phyloP scores from a whole-genome alignment of 2,797 vertebrate species.

The Cyprinella venusta region DNA sequence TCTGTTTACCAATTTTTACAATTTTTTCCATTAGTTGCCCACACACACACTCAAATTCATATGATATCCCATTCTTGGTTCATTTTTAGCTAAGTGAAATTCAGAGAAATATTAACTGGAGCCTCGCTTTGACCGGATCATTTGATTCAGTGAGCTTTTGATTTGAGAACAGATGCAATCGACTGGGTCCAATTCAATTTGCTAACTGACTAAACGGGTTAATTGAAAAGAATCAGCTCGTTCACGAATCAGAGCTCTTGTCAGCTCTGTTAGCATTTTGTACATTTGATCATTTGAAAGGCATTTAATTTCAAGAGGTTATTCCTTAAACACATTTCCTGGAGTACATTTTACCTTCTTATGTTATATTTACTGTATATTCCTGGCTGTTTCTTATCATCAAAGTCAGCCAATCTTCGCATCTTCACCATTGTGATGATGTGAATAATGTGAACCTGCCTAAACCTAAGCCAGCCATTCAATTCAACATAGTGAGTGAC shows the following conservation, averaged over 20 bases:
- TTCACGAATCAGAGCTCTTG: too few species aligned
- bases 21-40: too few species aligned
- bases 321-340: background rate
- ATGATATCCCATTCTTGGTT: background rate
- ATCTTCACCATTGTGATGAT: constrained; percentile 76
- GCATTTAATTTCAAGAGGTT: background rate
- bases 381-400: constrained; percentile 17
- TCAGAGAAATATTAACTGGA: background rate
- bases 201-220: background rate
- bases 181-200: background rate
- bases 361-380: background rate
- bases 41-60: too few species aligned
- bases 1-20: too few species aligned
- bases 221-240: background rate
- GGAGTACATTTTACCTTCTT: background rate
- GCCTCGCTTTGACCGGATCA: background rate
- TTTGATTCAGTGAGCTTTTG: background rate
- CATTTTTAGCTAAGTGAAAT: background rate
- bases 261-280: background rate
- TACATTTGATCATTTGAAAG: background rate
- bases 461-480: constrained; percentile 75
- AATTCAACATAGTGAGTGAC: constrained; percentile 76
- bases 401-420: constrained; percentile 30
- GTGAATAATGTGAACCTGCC: constrained; percentile 80
- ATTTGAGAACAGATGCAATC: background rate